Percentiles rank a stretch among this genome's conserved stretches.
These are phyloP conservation scores for Drosophila prosaltans DNA, from an alignment of 1,140 invertebrate species.

Conservation along the genomic window DNA sequence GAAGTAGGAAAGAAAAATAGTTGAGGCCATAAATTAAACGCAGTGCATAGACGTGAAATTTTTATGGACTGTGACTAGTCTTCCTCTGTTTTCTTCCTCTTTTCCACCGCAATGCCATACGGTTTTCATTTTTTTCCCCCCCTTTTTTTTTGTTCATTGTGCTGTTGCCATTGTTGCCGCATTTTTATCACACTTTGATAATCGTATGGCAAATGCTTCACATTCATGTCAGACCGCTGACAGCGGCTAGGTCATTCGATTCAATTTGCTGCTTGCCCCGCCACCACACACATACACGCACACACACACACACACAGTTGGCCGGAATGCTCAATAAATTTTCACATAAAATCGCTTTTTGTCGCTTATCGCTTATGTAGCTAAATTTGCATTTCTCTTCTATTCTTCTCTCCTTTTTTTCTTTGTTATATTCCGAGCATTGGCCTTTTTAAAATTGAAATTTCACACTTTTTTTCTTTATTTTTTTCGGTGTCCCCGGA, in stretches of 20 bases:
- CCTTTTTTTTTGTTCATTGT: conserved; percentile 10
- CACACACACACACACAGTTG: neutral
- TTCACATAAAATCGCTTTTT: conserved; percentile 59
- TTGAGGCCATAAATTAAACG: conserved; percentile 67
- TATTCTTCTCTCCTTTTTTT: conserved; percentile 23
- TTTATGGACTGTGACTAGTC: conserved; percentile 69
- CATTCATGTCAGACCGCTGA: conserved; percentile 55
- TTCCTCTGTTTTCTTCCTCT: conserved; percentile 17
- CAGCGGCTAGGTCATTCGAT: conserved; percentile 57
- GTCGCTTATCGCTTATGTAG: conserved; percentile 49
- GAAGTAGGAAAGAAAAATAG: conserved; percentile 25
- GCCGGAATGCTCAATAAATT: conserved; percentile 65
- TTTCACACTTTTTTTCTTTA: conserved; percentile 2
- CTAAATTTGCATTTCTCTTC: neutral
- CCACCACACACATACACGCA: no score
- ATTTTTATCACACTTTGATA: conserved; percentile 77
- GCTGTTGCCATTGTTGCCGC: conserved; percentile 55
- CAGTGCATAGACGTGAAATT: conserved; percentile 71
- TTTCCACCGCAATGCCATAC: conserved; percentile 9
- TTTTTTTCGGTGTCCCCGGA: conserved; percentile 22
- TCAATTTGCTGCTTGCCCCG: conserved; percentile 54
- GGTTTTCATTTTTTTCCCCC: neutral
- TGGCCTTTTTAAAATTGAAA: conserved; percentile 18
- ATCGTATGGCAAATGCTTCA: conserved; percentile 72
- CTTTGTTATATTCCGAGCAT: neutral